A percentile compares a stretch with the other conserved stretches of the same genome.
These are phyloP conservation scores for Linhomoeus sp. DNA, from an alignment of 2,888 invertebrate species.

Conservation along the genomic window DNA sequence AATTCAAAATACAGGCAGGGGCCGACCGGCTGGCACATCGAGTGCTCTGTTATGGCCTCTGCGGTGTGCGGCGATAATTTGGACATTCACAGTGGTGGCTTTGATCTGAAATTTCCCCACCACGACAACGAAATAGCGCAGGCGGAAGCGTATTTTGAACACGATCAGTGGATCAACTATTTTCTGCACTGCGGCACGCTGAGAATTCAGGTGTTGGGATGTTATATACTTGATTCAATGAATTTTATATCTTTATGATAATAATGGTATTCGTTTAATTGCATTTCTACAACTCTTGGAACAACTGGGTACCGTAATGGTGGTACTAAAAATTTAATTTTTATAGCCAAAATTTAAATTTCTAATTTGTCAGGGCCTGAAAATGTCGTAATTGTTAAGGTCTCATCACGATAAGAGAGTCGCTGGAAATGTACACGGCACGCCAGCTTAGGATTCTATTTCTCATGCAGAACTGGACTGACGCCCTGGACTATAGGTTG, in stretches of 20 bases:
- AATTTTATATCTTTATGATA: too few relatives aligned
- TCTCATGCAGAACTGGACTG: slow-evolving; percentile 87
- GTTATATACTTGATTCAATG: too few relatives aligned
- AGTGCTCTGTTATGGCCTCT: slow-evolving; percentile 95
- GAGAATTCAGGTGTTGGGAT: slow-evolving; percentile 44
- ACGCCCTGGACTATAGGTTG: slow-evolving; percentile 82
- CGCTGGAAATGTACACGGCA: slow-evolving; percentile 35
- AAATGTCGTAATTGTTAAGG: slow-evolving; percentile 97
- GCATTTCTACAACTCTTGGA: too few relatives aligned
- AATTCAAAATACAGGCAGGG: too few relatives aligned
- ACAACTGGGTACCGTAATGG: too few relatives aligned
- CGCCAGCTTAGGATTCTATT: slow-evolving; percentile 82
- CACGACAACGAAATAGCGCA: slow-evolving; percentile 89
- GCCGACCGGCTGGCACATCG: slow-evolving; percentile 97
- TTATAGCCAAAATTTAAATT: too few relatives aligned
- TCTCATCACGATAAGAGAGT: slow-evolving; percentile 44
- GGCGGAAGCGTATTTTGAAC: slow-evolving; percentile 58
- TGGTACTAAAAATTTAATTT: too few relatives aligned
- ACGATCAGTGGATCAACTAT: slow-evolving; percentile 70
- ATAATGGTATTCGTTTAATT: too few relatives aligned
- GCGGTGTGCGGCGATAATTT: slow-evolving; percentile 57
- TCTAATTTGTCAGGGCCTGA: slow-evolving; percentile 53
- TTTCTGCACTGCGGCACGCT: slow-evolving; percentile 94
- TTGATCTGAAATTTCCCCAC: slow-evolving; percentile 94
- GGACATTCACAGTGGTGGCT: slow-evolving; percentile 79